Conservation (phyloP, 2,113 vertebrate genomes). For the Chrysemys picta region DNA sequence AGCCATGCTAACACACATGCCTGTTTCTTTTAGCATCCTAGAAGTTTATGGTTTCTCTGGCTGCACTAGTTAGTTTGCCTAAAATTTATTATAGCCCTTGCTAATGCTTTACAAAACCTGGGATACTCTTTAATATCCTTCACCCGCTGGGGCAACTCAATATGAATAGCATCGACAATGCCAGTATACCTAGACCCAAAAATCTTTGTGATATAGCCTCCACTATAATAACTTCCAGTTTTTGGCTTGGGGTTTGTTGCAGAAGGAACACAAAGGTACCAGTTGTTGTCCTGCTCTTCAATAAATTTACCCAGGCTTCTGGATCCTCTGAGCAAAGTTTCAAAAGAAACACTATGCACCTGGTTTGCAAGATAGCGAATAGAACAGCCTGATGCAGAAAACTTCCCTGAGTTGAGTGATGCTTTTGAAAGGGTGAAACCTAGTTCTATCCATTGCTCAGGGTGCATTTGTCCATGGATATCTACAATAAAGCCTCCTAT, state of each 20-base stretch:
- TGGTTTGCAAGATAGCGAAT: conserved; percentile 58
- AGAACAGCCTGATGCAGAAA: conserved; percentile 27
- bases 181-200: conserved; percentile 61
- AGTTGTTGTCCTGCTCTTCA: conserved; percentile 48
- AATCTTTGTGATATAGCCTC: conserved; percentile 62
- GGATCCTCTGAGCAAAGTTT: conserved; percentile 37
- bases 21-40: background rate
- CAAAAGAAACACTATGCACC: conserved; percentile 40
- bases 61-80: conserved; percentile 59
- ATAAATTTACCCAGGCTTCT: conserved; percentile 66
- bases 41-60: background rate
- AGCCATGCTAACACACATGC: background rate
- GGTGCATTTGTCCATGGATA: conserved; percentile 68
- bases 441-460: conserved; percentile 71
- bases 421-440: conserved; percentile 67
- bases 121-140: conserved; percentile 44
- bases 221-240: conserved; percentile 65
- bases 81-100: conserved; percentile 62
- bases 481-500: conserved; percentile 61
- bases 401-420: conserved; percentile 41
- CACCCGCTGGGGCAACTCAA: conserved; percentile 69
- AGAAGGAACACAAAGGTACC: conserved; percentile 67
- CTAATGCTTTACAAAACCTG: conserved; percentile 65
- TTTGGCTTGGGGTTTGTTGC: conserved; percentile 68
- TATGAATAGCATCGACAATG: conserved; percentile 65